Conservation (phyloP, 2,888 invertebrate species). For the Idaea dimidiata region DNA sequence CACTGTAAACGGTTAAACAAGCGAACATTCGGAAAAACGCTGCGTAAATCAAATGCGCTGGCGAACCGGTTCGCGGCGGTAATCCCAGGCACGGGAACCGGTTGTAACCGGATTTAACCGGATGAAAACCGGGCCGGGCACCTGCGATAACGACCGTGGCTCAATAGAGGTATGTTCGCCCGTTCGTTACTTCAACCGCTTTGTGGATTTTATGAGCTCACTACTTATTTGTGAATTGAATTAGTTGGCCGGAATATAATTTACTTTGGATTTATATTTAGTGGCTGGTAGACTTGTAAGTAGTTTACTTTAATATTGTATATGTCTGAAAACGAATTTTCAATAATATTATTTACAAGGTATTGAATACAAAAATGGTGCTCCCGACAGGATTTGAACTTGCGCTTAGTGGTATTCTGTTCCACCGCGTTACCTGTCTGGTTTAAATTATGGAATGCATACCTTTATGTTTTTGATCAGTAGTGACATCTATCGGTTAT, state of each 20-base stretch:
- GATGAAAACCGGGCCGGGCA: conserved; percentile 60
- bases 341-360: neutral
- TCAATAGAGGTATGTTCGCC: conserved; percentile 28
- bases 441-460: no score
- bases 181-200: conserved; percentile 19
- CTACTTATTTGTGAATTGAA: conserved; percentile 20
- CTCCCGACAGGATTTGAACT: no score
- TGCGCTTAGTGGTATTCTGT: no score
- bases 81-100: conserved; percentile 69
- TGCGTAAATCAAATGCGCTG: conserved; percentile 72
- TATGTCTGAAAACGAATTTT: neutral
- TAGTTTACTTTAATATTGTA: neutral
- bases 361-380: no score
- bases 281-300: neutral
- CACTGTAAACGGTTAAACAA: neutral
- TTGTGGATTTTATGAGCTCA: conserved; percentile 19
- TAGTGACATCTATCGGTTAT: no score
- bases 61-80: conserved; percentile 68
- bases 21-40: conserved; percentile 34
- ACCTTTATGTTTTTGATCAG: no score
- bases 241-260: conserved; percentile 15
- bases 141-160: conserved; percentile 71
- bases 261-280: neutral
- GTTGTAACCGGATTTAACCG: conserved; percentile 60
- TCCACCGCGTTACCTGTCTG: no score